Evolutionary conservation across 2,888 invertebrate genomes (phyloP), one percentile per base, ranked within the genome.

Genomic region (Charanyca ferruginea): DNA sequence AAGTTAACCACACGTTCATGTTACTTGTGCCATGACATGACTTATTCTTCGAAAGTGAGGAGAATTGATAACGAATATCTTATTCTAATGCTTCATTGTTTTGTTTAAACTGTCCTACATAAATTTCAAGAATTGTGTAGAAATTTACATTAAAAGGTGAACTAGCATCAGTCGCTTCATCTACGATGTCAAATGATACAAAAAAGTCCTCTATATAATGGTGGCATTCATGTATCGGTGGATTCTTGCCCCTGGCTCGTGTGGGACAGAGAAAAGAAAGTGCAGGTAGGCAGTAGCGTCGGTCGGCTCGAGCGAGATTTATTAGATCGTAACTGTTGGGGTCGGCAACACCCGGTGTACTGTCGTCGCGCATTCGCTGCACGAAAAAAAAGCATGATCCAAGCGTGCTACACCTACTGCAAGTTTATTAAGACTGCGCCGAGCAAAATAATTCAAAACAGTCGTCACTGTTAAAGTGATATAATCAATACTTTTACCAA

Each of bases 251-350:
- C 81, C 80, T 79, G 81, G 83, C 86, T 83, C 84, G 89, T 91
- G 93, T 89, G 91, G 85, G 94, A 93, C 92, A 93, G 92, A 92
- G 94, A 94, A 91, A 94, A 93, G 94, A 94, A 93, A 94, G 93
- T 93, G 93, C 93, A 94, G 94, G 94, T 93, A 94, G 92, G 86
- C 85, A 87, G 88, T 86, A 84, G 88, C 88, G 84, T 85, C 86
- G 84, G 83, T 76, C 85, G 85, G 86, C 82, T 81, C 85, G 84
- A 83, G 89, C 88, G 86, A 92, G 94, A 94, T 94, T 94, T 94
- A 94, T 94, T 94, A 93, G 94, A 93, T 93, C 94, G 94, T 94
- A 94, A 94, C 93, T 89, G 88, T 89, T 85, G 91, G 91, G 93
- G 93, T 91, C 92, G 91, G 86, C 90, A 84, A 85, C 89, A 89